phyloP scores from a whole-genome alignment of 2,888 invertebrate species.

The Ditula angustiorana region DNA sequence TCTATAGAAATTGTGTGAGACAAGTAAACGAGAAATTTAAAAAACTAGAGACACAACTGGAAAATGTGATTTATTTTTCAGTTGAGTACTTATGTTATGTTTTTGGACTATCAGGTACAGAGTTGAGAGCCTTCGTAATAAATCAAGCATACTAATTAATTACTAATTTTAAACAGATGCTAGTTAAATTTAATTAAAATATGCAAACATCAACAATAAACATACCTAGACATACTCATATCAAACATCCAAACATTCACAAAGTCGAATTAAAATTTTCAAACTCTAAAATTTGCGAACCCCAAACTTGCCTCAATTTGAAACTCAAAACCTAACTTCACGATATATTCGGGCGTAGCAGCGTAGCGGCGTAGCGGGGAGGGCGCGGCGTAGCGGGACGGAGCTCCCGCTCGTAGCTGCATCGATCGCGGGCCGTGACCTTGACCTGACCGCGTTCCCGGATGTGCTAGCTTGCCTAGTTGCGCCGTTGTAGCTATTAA shows the following conservation, averaged over 20 bases:
- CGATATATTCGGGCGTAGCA: constrained; percentile 41
- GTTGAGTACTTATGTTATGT: too few relatives aligned
- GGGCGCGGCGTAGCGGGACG: constrained; percentile 54
- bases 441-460: constrained; percentile 87
- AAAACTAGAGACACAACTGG: too few relatives aligned
- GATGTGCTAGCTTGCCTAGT: constrained; percentile 76
- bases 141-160: too few relatives aligned
- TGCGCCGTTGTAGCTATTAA: constrained; percentile 77
- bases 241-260: background rate
- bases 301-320: constrained; percentile 2
- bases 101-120: too few relatives aligned
- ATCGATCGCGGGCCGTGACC: constrained; percentile 88
- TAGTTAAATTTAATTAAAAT: too few relatives aligned
- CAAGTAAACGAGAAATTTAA: background rate
- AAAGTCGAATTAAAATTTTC: background rate
- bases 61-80: too few relatives aligned
- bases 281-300: background rate
- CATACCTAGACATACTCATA: too few relatives aligned
- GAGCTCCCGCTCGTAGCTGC: constrained; percentile 81
- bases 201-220: too few relatives aligned
- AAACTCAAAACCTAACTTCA: constrained; percentile 42
- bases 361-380: constrained; percentile 53
- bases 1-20: background rate
- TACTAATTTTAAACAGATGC: too few relatives aligned
- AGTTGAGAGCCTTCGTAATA: too few relatives aligned